Evolutionary conservation across 2,113 vertebrate species (phyloP).

Genomic region (Apodemus speciosus): DNA sequence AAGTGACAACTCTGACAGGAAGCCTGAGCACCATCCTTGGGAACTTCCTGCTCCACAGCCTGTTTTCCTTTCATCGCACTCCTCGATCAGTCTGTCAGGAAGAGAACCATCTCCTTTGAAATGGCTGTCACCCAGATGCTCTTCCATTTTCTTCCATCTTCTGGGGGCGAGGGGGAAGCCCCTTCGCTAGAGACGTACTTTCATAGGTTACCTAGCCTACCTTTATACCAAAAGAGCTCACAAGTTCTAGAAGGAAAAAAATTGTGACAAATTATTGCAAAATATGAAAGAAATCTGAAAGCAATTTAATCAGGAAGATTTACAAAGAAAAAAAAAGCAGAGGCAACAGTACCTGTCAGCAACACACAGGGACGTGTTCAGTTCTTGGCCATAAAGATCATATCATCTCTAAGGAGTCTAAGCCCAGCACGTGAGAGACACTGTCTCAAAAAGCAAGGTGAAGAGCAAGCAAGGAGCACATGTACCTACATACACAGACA

Average conservation of each 20-base stretch:
- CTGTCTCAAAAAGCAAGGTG: background rate
- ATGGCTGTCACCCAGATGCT: background rate
- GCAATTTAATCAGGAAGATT: background rate
- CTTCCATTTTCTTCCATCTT: background rate
- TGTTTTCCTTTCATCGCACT: background rate
- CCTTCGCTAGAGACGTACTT: background rate
- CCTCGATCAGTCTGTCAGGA: background rate
- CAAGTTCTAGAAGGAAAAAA: background rate
- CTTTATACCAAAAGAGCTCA: background rate
- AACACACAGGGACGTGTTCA: background rate
- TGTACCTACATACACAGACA: no score
- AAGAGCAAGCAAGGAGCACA: background rate
- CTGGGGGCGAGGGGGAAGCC: no score
- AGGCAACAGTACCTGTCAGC: background rate
- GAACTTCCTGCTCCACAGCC: background rate
- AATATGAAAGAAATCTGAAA: background rate
- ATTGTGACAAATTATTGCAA: background rate
- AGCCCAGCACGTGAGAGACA: background rate
- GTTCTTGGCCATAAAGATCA: background rate
- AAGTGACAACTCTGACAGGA: background rate
- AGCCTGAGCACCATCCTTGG: background rate
- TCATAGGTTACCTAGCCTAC: background rate
- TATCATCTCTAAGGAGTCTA: background rate
- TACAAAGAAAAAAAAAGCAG: background rate
- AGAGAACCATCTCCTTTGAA: background rate